Evolutionary conservation across 2,888 invertebrate species (phyloP), one percentile per base, ranked within the genome.

Genomic region (Apamea epomidion): DNA sequence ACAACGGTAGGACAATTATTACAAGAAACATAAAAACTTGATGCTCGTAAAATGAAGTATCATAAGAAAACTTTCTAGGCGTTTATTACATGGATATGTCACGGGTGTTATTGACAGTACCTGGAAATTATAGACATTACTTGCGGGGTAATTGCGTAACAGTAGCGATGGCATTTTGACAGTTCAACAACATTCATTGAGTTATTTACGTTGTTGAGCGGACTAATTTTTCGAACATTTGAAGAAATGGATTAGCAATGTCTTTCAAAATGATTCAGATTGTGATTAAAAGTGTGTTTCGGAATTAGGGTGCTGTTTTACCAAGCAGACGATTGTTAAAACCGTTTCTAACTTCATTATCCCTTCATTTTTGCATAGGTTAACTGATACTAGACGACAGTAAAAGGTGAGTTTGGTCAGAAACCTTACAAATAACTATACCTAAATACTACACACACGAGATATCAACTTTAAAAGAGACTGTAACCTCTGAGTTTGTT

Each of bases 51-150:
- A 77, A 82, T 58, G 2, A 62, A 76, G 1, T 51, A 51, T 42
- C 29, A 21, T 32, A 32, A 71, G 71, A 70, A 77, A 71, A 86
- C 74, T 77, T 82, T 86, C 82, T 86, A 62, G 42, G 60, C 29
- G 82, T 65, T 37, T 76, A 62, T 81, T 67, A n/a, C 29, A 54
- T 37, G 16, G 45, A 51, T 48, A 70, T 70, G 37, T 62, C 64
- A 81, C 73, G 64, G 69, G 37, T 10, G 12, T 73, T 58, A 64
- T 69, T 58, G 32, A 73, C 60, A 37, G 3, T 64, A 74, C 42
- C 10, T 21, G 60, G 54, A 32, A 7, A 81, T 60, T 67, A 48
- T 48, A 6, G 12, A 54, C 3, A 45, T 48, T 21, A 78, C 37
- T 10, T n/a, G 58, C 25, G 12, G 1, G 58, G 58, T 60, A 60